Evolutionary conservation across 2,797 vertebrate genomes (phyloP).

Genomic region (Neostethus bicornis): DNA sequence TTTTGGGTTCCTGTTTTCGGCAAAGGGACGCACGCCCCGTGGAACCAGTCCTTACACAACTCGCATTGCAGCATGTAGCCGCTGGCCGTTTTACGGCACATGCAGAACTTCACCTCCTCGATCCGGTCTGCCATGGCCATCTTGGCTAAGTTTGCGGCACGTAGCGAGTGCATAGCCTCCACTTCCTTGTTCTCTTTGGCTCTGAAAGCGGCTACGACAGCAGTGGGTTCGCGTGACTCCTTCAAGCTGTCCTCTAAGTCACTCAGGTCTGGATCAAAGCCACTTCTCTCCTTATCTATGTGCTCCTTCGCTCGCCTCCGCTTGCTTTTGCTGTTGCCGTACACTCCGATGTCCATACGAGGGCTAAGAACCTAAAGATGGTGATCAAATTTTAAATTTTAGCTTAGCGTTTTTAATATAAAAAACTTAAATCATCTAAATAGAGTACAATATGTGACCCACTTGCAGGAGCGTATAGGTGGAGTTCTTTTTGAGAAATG

Average conservation of each 20-base stretch:
- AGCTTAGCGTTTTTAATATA: no score
- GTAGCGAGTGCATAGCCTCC: conserved; percentile 92
- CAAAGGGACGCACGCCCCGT: conserved; percentile 93
- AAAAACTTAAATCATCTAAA: neutral
- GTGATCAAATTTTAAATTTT: neutral
- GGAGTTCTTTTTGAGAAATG: conserved; percentile 98
- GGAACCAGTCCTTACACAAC: conserved; percentile 99
- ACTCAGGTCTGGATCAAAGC: conserved; percentile 88
- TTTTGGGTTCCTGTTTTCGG: conserved; percentile 93
- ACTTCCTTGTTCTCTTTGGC: conserved; percentile 94
- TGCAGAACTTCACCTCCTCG: conserved; percentile 97
- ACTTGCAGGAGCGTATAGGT: conserved; percentile 95
- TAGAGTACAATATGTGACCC: conserved; percentile 15
- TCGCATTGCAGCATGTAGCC: conserved; percentile 98
- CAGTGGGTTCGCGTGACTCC: conserved; percentile 89
- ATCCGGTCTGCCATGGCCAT: conserved; percentile 97
- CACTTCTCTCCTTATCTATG: conserved; percentile 91
- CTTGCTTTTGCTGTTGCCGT: conserved; percentile 93
- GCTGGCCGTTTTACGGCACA: conserved; percentile 94
- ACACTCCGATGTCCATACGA: conserved; percentile 92
- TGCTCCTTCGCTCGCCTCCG: conserved; percentile 92
- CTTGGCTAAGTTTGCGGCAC: conserved; percentile 94
- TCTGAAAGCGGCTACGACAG: conserved; percentile 94
- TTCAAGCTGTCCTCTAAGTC: conserved; percentile 90
- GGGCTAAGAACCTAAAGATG: conserved; percentile 90